Evolutionary conservation across 2,888 invertebrate genomes (phyloP).

Genomic region (Apantesis nais): DNA sequence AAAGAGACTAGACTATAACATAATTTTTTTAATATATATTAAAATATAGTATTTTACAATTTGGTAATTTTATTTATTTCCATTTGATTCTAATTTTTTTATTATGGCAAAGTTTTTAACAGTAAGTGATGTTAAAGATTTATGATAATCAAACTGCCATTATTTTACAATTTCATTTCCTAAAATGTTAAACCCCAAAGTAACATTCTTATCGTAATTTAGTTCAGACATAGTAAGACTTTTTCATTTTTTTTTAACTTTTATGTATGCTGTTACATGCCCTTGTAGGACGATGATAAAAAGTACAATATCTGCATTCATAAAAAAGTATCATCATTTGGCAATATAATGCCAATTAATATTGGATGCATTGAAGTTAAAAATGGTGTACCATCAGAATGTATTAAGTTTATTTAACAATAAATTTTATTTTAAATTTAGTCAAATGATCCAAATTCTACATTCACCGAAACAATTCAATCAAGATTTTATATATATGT

Average conservation of each 20-base stretch:
- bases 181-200: neutral
- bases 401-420: neutral
- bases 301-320: neutral
- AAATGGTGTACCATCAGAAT: neutral
- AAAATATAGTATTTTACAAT: slow-evolving; percentile 34
- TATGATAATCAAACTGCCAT: neutral
- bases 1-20: slow-evolving; percentile 39
- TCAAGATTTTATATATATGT: slow-evolving; percentile 34
- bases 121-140: neutral
- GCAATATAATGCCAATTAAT: neutral
- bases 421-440: neutral
- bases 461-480: slow-evolving; percentile 25
- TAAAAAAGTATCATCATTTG: neutral
- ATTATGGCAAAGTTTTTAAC: slow-evolving; percentile 23
- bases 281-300: neutral
- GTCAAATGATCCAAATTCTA: slow-evolving; percentile 18
- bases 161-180: neutral
- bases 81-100: slow-evolving; percentile 21
- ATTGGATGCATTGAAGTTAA: neutral
- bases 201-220: neutral
- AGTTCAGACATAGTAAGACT: neutral
- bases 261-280: neutral
- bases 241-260: neutral
- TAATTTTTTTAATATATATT: slow-evolving; percentile 25
- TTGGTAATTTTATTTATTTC: slow-evolving; percentile 29